Conservation (phyloP, 2,888 invertebrate species). For the Leptinotarsa haldemani region DNA sequence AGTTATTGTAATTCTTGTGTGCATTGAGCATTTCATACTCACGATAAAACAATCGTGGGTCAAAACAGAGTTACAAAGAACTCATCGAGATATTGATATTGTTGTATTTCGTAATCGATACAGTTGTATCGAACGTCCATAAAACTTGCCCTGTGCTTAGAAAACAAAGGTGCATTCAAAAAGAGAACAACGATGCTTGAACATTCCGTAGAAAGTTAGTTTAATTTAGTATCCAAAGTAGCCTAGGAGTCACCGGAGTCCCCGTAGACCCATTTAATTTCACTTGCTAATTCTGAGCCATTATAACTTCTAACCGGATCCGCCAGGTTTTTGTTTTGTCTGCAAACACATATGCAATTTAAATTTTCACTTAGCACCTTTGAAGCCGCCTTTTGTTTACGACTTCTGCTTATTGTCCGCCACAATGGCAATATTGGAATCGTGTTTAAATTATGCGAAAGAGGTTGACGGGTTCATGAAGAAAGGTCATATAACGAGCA, state of each 20-base stretch:
- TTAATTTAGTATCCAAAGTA: slow-evolving; percentile 34
- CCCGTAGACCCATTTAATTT: slow-evolving; percentile 41
- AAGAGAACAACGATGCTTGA: slow-evolving; percentile 16
- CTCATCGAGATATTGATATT: too few relatives aligned
- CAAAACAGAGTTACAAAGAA: too few relatives aligned
- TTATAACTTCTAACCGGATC: slow-evolving; percentile 43
- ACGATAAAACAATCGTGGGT: too few relatives aligned
- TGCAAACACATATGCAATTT: slow-evolving; percentile 41
- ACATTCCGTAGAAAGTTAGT: slow-evolving; percentile 34
- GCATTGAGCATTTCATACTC: too few relatives aligned
- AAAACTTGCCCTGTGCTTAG: not conserved
- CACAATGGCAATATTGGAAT: slow-evolving; percentile 5
- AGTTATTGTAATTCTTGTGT: too few relatives aligned
- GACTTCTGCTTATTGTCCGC: not conserved
- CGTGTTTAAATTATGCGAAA: not conserved
- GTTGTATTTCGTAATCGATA: too few relatives aligned
- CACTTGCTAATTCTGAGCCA: slow-evolving; percentile 44
- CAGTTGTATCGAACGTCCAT: too few relatives aligned
- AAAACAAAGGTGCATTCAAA: not conserved
- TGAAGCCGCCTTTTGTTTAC: slow-evolving; percentile 29
- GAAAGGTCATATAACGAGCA: not conserved
- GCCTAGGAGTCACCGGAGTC: slow-evolving; percentile 29
- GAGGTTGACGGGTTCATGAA: not conserved
- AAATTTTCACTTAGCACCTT: slow-evolving; percentile 41
- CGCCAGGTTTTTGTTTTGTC: slow-evolving; percentile 38